Evolutionary conservation across 1,140 invertebrate genomes (phyloP).

Genomic region (Listronotus oregonensis): DNA sequence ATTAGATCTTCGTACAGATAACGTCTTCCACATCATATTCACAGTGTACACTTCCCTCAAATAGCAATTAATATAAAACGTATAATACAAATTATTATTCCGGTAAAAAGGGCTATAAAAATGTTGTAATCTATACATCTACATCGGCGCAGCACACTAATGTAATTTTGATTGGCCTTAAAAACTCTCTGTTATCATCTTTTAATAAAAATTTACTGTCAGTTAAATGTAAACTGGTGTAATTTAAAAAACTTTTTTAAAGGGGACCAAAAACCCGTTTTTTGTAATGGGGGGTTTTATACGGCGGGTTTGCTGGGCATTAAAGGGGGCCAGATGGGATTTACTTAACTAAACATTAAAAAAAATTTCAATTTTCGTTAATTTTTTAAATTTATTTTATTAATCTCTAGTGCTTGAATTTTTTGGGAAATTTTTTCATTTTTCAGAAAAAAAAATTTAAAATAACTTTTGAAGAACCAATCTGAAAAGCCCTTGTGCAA

Average conservation of each 20-base stretch:
- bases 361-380: no score
- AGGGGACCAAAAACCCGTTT: not conserved
- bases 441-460: no score
- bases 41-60: slow-evolving; percentile 24
- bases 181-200: slow-evolving; percentile 33
- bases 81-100: slow-evolving; percentile 30
- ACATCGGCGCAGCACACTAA: slow-evolving; percentile 24
- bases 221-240: slow-evolving; percentile 25
- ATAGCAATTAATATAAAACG: slow-evolving; percentile 34
- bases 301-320: no score
- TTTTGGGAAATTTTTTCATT: no score
- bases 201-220: slow-evolving; percentile 35
- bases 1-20: slow-evolving; percentile 32
- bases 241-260: slow-evolving; percentile 39
- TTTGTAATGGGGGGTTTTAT: no score
- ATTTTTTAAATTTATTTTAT: no score
- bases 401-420: no score
- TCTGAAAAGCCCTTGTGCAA: no score
- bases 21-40: slow-evolving; percentile 17
- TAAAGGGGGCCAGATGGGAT: no score
- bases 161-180: slow-evolving; percentile 39
- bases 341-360: no score
- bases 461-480: no score
- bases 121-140: slow-evolving; percentile 25
- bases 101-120: slow-evolving; percentile 23